Conservation (phyloP, 2,797 vertebrate genomes). For the Xenentodon cancila region DNA sequence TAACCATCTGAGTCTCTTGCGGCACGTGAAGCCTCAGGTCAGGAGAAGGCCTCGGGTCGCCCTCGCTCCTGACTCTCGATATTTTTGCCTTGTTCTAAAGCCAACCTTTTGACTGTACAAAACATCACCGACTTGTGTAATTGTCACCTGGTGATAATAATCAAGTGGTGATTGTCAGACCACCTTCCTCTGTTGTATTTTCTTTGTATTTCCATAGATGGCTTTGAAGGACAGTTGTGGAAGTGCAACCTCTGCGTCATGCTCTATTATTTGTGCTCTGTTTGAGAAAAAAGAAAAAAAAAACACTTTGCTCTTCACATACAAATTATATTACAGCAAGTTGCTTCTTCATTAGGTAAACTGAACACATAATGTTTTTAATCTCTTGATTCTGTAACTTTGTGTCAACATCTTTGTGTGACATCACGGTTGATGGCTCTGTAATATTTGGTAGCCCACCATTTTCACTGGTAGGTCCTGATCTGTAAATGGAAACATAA, state of each 20-base stretch:
- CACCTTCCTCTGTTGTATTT: constrained; percentile 78
- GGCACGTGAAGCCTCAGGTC: constrained; percentile 37
- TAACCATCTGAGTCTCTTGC: constrained; percentile 65
- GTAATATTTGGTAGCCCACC: constrained; percentile 58
- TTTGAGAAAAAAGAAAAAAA: constrained; percentile 26
- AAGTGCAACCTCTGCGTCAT: constrained; percentile 75
- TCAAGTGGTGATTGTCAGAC: constrained; percentile 84
- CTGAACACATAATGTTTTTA: constrained; percentile 46
- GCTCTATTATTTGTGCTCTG: constrained; percentile 73
- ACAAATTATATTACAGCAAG: constrained; percentile 44
- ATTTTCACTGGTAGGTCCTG: constrained; percentile 54
- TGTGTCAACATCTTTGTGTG: constrained; percentile 32
- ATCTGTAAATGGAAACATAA: constrained; percentile 44
- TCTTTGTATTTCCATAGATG: constrained; percentile 79
- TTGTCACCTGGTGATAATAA: constrained; percentile 70
- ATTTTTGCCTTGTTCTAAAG: constrained; percentile 64
- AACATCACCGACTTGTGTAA: constrained; percentile 74
- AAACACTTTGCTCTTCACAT: constrained; percentile 47
- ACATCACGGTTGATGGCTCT: constrained; percentile 63
- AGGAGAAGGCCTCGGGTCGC: constrained; percentile 59
- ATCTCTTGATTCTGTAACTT: constrained; percentile 42
- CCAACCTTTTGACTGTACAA: constrained; percentile 74
- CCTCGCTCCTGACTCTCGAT: constrained; percentile 62
- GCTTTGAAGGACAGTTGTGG: constrained; percentile 82
- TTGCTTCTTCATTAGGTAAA: constrained; percentile 51